Conservation (phyloP, 2,797 vertebrate species). For the Brachyrhaphis roseni region DNA sequence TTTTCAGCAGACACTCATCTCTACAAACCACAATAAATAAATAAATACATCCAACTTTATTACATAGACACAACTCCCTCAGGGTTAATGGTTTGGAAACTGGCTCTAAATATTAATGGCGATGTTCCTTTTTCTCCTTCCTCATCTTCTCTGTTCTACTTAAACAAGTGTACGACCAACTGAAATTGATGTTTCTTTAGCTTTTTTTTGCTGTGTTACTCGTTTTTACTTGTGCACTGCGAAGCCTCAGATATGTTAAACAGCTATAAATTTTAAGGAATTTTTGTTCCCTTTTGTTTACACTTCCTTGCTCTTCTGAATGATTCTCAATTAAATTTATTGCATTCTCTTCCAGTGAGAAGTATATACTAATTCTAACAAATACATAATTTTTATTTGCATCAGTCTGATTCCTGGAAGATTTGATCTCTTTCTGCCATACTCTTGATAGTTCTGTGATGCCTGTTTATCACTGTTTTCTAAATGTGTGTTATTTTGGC, state of each 20-base stretch:
- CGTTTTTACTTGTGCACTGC: neutral
- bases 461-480: slow-evolving; percentile 17
- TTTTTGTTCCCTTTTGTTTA: neutral
- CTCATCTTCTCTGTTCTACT: slow-evolving; percentile 5
- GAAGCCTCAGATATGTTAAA: neutral
- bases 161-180: slow-evolving; percentile 10
- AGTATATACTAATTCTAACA: neutral
- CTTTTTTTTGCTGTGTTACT: neutral
- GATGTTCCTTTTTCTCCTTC: neutral
- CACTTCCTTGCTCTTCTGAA: neutral
- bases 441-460: slow-evolving; percentile 7
- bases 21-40: slow-evolving; percentile 29
- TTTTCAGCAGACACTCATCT: slow-evolving; percentile 26
- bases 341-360: neutral
- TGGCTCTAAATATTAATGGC: slow-evolving; percentile 44
- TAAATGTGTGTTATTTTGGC: slow-evolving; percentile 41
- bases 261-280: neutral
- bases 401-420: slow-evolving; percentile 9
- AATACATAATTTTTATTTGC: neutral
- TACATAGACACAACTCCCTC: slow-evolving; percentile 18
- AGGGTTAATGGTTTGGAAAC: slow-evolving; percentile 39
- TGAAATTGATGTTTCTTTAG: slow-evolving; percentile 1
- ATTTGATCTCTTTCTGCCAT: slow-evolving; percentile 3
- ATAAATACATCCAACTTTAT: slow-evolving; percentile 20
- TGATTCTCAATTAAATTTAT: neutral